Percentiles rank a stretch among this genome's conserved stretches.
Evolutionary conservation across 2,888 invertebrate genomes (phyloP).

Genomic region (Epistrophella euchroma): DNA sequence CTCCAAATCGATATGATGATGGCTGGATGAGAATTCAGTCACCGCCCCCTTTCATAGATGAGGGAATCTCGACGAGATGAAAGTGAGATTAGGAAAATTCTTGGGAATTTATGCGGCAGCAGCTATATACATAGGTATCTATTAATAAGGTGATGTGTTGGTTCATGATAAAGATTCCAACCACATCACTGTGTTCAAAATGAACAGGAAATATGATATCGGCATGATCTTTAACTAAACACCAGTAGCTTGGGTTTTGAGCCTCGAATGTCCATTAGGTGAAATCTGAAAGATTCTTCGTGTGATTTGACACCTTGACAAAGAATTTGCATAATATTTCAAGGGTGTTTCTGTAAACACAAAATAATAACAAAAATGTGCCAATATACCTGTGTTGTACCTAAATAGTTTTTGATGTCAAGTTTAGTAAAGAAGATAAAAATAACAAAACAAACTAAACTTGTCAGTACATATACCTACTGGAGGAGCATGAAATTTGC

Average conservation of each 20-base stretch:
- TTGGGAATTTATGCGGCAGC: constrained; percentile 22
- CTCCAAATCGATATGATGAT: constrained; percentile 47
- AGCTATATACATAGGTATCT: too few relatives aligned
- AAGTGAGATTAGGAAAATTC: constrained; percentile 51
- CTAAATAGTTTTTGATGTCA: not conserved
- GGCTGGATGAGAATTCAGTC: constrained; percentile 10
- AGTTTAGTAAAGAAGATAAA: not conserved
- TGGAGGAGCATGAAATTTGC: too few relatives aligned
- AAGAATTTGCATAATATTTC: not conserved
- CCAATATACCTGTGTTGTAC: too few relatives aligned
- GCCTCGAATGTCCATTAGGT: not conserved
- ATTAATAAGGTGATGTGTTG: not conserved
- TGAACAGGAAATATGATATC: constrained; percentile 60
- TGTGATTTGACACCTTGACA: constrained; percentile 37
- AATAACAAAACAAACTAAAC: too few relatives aligned
- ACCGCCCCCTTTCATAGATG: constrained; percentile 54
- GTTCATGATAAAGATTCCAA: constrained; percentile 6
- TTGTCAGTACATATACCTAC: too few relatives aligned
- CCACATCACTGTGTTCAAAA: constrained; percentile 30
- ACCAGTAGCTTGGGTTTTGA: constrained; percentile 61
- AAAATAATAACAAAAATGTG: too few relatives aligned
- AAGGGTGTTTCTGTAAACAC: not conserved
- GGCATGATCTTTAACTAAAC: constrained; percentile 29
- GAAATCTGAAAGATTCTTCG: constrained; percentile 26
- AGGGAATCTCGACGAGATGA: constrained; percentile 17